Evolutionary conservation across 2,113 vertebrate species (phyloP).

Genomic region (Lepus americanus): DNA sequence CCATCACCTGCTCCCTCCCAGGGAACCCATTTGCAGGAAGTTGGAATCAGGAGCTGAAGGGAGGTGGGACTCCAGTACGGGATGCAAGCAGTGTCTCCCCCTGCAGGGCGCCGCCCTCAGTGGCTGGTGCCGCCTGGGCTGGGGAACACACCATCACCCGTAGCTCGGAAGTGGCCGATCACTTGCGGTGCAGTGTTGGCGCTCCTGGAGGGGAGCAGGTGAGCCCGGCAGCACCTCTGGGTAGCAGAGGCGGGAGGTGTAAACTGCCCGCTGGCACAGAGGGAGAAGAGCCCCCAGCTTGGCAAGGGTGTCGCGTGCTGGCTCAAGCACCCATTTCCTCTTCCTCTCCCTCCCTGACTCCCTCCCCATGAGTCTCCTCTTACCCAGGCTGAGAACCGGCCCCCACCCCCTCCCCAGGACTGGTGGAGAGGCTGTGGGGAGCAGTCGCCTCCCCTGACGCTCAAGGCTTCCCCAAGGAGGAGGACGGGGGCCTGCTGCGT

Average conservation of each 20-base stretch:
- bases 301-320: not conserved
- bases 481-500: not conserved
- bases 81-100: too few species aligned
- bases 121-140: not conserved
- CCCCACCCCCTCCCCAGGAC: not conserved
- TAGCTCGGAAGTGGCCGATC: too few species aligned
- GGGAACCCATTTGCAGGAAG: too few species aligned
- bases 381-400: not conserved
- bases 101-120: too few species aligned
- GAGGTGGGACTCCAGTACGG: too few species aligned
- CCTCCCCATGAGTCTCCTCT: not conserved
- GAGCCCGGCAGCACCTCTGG: not conserved
- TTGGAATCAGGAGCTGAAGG: too few species aligned
- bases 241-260: not conserved
- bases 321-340: conserved; percentile 1
- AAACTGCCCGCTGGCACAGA: not conserved
- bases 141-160: not conserved
- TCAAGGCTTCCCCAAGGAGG: too few species aligned
- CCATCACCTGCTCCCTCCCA: too few species aligned
- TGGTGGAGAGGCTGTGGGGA: not conserved
- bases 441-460: not conserved
- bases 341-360: not conserved
- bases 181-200: too few species aligned
- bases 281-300: not conserved
- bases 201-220: not conserved